A percentile compares a stretch with the other conserved stretches of the same genome.
Conservation (phyloP, 1,140 invertebrate species). For the Meloidogyne floridensis region DNA sequence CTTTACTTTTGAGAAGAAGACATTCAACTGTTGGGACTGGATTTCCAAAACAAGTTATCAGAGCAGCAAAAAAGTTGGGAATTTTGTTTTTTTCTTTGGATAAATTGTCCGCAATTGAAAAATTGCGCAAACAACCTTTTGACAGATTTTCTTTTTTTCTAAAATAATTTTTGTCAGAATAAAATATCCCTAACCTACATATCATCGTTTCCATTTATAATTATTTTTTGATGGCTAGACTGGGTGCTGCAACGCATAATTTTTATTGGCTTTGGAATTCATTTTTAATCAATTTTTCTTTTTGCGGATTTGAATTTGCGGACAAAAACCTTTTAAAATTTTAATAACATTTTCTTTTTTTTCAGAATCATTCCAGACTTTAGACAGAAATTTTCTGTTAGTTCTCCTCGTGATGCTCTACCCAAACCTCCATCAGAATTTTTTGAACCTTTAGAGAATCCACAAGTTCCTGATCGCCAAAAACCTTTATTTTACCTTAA, state of each 20-base stretch:
- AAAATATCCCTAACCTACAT: no score
- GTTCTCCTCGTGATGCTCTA: background rate
- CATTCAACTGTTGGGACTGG: conserved; percentile 47
- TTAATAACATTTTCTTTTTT: background rate
- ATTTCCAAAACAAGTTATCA: conserved; percentile 51
- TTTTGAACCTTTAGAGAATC: conserved; percentile 59
- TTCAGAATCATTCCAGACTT: background rate
- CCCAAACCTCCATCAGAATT: conserved; percentile 54
- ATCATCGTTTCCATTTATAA: no score
- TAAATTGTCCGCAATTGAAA: background rate
- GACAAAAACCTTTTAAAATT: no score
- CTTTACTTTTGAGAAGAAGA: conserved; percentile 42
- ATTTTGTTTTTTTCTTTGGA: conserved; percentile 1
- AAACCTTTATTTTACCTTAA: conserved; percentile 59
- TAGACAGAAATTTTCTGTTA: background rate
- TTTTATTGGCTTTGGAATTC: no score
- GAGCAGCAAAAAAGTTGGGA: conserved; percentile 44
- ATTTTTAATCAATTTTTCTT: no score
- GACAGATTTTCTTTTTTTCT: no score
- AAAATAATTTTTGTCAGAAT: no score
- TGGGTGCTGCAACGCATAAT: no score
- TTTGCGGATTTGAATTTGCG: no score
- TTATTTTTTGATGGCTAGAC: no score
- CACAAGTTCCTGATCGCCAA: conserved; percentile 59
- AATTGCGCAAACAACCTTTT: background rate